These are phyloP conservation scores for Heliornis fulica DNA, from an alignment of 2,113 vertebrate genomes.

Conservation along the genomic window DNA sequence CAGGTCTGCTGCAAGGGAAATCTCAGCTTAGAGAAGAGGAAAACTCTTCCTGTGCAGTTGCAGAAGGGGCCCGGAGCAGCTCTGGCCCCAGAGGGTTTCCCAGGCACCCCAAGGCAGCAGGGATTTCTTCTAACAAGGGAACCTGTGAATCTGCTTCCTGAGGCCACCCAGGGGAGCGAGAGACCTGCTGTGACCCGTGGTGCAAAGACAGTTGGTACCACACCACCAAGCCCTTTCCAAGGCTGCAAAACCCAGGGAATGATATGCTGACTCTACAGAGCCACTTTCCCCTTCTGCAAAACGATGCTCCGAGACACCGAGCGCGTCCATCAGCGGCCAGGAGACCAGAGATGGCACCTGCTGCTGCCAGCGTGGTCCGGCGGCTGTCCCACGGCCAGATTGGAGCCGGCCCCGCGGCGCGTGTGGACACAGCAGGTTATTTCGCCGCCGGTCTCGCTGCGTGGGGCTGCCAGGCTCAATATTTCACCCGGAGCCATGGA, in stretches of 20 bases:
- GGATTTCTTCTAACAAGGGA: neutral
- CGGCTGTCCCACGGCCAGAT: neutral
- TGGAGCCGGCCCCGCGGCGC: neutral
- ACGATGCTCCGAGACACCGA: neutral
- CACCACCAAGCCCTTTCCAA: neutral
- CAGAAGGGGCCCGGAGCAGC: neutral
- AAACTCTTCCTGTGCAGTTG: neutral
- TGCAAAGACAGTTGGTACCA: accelerated
- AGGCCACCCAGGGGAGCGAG: neutral
- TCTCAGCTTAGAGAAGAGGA: neutral
- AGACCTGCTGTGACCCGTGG: neutral
- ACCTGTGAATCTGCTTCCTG: neutral
- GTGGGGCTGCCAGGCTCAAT: constrained; percentile 38
- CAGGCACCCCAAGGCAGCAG: neutral
- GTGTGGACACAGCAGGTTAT: neutral
- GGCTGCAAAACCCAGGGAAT: neutral
- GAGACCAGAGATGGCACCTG: neutral
- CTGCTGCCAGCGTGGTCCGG: accelerated
- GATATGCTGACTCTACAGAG: neutral
- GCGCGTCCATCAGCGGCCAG: accelerated
- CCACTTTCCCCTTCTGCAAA: neutral
- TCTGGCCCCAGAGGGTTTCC: neutral
- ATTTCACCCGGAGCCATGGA: constrained; percentile 2
- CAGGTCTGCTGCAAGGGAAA: neutral
- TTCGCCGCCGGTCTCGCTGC: neutral